Evolutionary conservation across 2,888 invertebrate species (phyloP), one percentile per base, ranked within the genome.

Genomic region (Zele albiditarsus): DNA sequence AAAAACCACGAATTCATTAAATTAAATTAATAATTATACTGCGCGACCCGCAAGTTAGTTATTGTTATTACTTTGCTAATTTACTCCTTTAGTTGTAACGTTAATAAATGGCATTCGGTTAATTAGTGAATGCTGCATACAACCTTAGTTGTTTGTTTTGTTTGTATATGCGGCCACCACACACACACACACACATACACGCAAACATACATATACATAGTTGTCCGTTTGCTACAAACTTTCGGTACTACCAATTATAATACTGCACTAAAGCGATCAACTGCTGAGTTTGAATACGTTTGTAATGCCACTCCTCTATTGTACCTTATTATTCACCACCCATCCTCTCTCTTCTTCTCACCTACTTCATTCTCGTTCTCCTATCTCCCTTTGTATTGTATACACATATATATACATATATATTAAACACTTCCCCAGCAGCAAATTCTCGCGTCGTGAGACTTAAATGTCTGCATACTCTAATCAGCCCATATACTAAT

Each of bases 401-500:
- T 20, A 62, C 42, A 68, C n/a, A 27, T 65, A 25, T 38, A 38
- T 2, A 69, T 63, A 27, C 58, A 25, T 38, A 38, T 2, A 69
- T 63, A 60, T 53, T 49, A 31, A 28, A 14, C 25, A 10, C 46
- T 25, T 23, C 58, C 68, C 58, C 63, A 53, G 20, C 42, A 63
- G 60, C 27, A 4, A 58, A 63, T 65, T 69, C 72, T 63, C 65
- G 75, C 75, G 73, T 71, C 31, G 71, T 65, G 67, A 73, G 76
- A 78, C 73, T 78, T 78, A 77, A 78, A 76, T 72, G 77, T 63
- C 72, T 75, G 75, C 77, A 80, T 79, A 79, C 77, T 75, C 77
- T 79, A 80, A 79, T 80, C 78, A 79, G 76, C 73, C 78, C 69
- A 74, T 78, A 78, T 75, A 78, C 78, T 77, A 79, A 80, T 80